Base-by-base conservation (phyloP, 1,140 invertebrate species). In the Drosophila parvula region DNA sequence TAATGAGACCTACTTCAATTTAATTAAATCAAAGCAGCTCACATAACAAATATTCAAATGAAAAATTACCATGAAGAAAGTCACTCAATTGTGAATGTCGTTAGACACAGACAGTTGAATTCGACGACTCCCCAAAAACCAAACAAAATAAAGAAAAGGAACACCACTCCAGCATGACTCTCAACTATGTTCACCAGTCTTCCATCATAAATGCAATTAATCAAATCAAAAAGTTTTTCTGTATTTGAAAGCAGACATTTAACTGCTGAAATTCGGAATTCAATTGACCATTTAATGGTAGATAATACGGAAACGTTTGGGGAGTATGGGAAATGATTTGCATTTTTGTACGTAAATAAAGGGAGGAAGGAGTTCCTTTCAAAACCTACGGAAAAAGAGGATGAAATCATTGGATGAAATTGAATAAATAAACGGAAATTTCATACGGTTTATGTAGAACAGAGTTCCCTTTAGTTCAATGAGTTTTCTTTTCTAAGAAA, bases 201-300 rank as follows among this genome's bases (percentile, higher is more conserved):
- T 61, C 50, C 34, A 48, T 71, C 68, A 56, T 16, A 50, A 27
- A 41, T 58, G 50, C 45, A 64, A 74, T 75, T 75, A 75, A 75
- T 75, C 60, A 75, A 75, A 75, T 40, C 16, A 40, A 50, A 75
- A 51, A 40, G 18, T 38, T 68, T 59, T 55, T 41, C 36, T 47
- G 30, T n/a, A 67, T 50, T 68, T 28, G 11, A 55, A 67, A 36
- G 62, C 47, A 47, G 57, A 59, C 53, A 79, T 76, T 76, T 69
- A 63, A 50, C 71, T 78, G 59, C 45, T 44, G 7, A 73, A 71
- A 50, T 51, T 53, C 32, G 18, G 50, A 79, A 65, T 73, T 73
- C 74, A 78, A 78, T 79, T 79, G 74, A 53, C 36, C 76, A 64
- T 78, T 78, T 63, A 79, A 78, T 78, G 43, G 76, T 9, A 43